Evolutionary conservation across 1,140 invertebrate species (phyloP).

Genomic region (Lutraria rhynchaena): DNA sequence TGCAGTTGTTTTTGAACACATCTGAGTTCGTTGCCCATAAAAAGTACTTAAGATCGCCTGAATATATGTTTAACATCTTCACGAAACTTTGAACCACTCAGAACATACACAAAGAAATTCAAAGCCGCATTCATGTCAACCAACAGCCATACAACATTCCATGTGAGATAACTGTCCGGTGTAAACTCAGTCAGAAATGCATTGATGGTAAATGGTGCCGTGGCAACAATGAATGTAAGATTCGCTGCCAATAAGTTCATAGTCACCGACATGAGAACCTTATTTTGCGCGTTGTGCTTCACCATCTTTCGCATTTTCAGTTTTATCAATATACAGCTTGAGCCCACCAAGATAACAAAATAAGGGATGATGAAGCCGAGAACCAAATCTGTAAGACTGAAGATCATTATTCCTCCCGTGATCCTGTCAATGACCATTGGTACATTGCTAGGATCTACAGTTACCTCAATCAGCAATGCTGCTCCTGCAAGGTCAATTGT

Average conservation of each 20-base stretch:
- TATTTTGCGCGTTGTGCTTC: background rate
- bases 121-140: conserved; percentile 15
- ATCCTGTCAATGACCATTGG: background rate
- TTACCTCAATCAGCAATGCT: background rate
- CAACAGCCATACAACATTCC: background rate
- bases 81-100: conserved; percentile 5
- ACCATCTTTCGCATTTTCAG: background rate
- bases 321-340: background rate
- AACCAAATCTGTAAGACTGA: background rate
- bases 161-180: background rate
- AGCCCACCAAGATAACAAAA: background rate
- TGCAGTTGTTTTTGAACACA: background rate
- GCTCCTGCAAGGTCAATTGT: background rate
- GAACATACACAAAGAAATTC: conserved; percentile 27
- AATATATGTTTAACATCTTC: background rate
- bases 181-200: background rate
- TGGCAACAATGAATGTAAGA: conserved; percentile 1
- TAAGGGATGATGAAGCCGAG: background rate
- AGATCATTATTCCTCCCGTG: background rate
- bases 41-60: no score
- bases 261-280: background rate
- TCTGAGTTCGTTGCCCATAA: background rate
- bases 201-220: conserved; percentile 1
- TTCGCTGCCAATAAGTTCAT: background rate
- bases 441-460: background rate